Evolutionary conservation across 2,113 vertebrate genomes (phyloP), one percentile per base, ranked within the genome.

Genomic region (Tetrao urogallus): DNA sequence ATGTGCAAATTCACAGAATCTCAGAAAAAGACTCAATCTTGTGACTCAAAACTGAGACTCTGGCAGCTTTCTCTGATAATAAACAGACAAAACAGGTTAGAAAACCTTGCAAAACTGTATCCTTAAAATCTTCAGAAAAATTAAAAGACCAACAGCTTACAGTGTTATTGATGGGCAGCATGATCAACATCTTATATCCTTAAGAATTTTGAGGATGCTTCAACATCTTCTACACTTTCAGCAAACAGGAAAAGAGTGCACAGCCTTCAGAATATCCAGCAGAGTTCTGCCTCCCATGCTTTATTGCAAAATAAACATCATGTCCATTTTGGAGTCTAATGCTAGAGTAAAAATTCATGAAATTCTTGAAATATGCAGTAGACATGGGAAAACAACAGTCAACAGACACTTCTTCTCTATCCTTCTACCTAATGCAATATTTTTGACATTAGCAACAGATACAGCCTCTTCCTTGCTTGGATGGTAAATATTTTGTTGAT

Each of bases 261-360:
- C 58, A 69, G 4, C 2, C 10, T 74, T 74, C 45, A 32, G 30
- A 25, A 7, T 63, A 36, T 6, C 6, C 19, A 70, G 21, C 5
- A 73, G 47, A 30, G 2, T 6, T 4, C 2, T 45, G 10, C 19
- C 7, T 71, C 5, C 25, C 42, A 3, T 36, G 3, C 6, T 65
- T 13, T 6, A 13, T 12, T 54, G 87, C 42, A 32, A 88, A 75
- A n/a, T 8, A 15, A 21, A 3, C 56, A 30, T 40, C 45, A 32
- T 79, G 13, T 19, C 24, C 7, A 1, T 24, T 24, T 0, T 24
- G 5, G 20, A 7, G 8, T 63, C 13, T 8, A 54, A 40, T 27
- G 6, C 15, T 36, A 12, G 42, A 91, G 73, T 32, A 19, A 78
- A 91, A 89, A 45, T 61, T 69, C 0, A 42, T 82, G 13, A 65